These are phyloP conservation scores for Acanthis flammea DNA, from an alignment of 2,797 vertebrate species.

Conservation along the genomic window DNA sequence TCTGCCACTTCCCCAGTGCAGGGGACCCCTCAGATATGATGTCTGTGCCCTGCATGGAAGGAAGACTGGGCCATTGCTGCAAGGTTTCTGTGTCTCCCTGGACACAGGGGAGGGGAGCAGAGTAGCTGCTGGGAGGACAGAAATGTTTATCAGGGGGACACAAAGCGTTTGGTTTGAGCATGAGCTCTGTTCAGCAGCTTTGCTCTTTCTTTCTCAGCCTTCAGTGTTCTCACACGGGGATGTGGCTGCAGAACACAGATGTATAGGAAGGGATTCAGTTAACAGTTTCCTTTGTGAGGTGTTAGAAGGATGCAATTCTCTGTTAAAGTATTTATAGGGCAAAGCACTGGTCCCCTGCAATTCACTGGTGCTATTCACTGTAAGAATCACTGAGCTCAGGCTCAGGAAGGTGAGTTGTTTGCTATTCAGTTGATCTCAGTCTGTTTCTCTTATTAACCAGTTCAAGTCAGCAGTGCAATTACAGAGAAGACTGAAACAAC, in stretches of 20 bases:
- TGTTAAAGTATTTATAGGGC: background rate
- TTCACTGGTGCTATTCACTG: background rate
- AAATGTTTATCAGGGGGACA: background rate
- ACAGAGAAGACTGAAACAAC: background rate
- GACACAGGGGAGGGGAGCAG: background rate
- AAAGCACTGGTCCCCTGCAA: background rate
- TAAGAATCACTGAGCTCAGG: background rate
- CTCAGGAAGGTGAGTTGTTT: background rate
- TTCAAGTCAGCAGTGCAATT: background rate
- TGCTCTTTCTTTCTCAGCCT: background rate
- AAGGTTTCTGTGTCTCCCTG: background rate
- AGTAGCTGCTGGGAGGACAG: background rate
- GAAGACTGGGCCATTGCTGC: background rate
- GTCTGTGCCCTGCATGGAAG: background rate
- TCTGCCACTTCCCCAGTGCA: background rate
- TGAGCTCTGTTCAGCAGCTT: background rate
- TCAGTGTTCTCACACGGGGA: background rate
- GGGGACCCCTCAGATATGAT: background rate
- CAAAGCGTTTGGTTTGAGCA: background rate
- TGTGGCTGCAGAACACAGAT: background rate
- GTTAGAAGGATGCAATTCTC: background rate
- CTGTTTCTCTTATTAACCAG: background rate
- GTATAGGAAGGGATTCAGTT: background rate
- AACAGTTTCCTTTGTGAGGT: background rate
- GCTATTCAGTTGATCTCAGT: background rate